Conservation (phyloP, 2,888 invertebrate genomes). For the Tenthredo amoena region DNA sequence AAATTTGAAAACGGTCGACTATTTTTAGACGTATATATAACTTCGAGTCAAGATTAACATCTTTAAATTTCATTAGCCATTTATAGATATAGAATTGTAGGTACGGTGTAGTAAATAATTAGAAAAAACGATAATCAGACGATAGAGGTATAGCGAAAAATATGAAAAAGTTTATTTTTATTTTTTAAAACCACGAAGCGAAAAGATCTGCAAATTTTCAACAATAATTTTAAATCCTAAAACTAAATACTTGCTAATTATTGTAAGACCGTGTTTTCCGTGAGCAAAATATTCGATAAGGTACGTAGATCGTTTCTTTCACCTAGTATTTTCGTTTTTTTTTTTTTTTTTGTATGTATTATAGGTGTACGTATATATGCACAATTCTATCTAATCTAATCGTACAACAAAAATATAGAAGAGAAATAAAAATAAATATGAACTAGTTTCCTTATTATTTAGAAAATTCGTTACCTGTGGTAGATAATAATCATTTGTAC, state of each 20-base stretch:
- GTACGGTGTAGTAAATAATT: background rate
- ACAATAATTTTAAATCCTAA: background rate
- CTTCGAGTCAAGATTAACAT: background rate
- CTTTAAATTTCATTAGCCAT: background rate
- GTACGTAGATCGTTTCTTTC: background rate
- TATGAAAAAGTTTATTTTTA: background rate
- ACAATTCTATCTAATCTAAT: background rate
- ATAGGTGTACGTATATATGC: background rate
- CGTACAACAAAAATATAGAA: background rate
- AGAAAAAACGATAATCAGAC: background rate
- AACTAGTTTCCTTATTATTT: background rate
- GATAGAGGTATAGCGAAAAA: background rate
- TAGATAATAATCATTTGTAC: background rate
- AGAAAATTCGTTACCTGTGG: too few species aligned
- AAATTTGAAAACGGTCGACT: background rate
- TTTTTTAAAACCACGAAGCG: background rate
- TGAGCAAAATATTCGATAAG: background rate
- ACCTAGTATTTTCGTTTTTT: background rate
- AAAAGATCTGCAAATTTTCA: background rate
- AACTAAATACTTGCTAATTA: background rate
- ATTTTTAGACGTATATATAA: background rate
- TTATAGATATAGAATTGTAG: background rate
- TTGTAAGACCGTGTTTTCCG: conserved; percentile 36
- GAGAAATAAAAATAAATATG: background rate
- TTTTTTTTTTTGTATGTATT: background rate